phyloP scores from a whole-genome alignment of 2,888 invertebrate genomes.

The Apotomis betuletana region DNA sequence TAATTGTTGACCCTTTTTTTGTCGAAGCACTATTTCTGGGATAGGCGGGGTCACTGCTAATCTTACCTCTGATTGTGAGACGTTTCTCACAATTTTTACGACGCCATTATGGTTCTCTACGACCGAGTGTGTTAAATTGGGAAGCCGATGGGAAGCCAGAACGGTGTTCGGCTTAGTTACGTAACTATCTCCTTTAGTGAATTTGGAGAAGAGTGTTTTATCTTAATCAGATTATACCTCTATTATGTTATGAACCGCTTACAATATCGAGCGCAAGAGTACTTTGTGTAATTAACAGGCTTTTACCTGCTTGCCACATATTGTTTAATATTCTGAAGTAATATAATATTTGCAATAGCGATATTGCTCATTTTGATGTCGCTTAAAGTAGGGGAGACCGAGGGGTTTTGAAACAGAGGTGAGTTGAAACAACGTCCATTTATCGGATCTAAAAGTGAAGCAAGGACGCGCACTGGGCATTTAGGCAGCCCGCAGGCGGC shows the following conservation, averaged over 20 bases:
- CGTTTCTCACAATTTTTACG: constrained; percentile 75
- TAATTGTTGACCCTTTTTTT: constrained; percentile 71
- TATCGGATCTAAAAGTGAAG: no score
- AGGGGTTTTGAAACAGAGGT: no score
- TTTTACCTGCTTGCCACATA: background rate
- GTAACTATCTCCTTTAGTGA: constrained; percentile 28
- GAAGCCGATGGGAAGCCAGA: constrained; percentile 56
- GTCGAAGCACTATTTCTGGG: constrained; percentile 56
- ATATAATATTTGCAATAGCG: no score
- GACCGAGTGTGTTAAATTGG: constrained; percentile 59
- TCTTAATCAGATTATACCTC: background rate
- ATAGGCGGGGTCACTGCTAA: constrained; percentile 61
- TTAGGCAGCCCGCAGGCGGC: no score
- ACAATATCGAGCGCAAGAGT: background rate
- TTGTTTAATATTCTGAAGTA: no score
- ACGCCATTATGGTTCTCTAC: constrained; percentile 61
- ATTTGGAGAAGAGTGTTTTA: constrained; percentile 9
- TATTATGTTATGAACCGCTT: constrained; percentile 4
- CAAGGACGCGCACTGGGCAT: no score
- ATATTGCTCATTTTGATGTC: no score
- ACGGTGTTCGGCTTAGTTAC: constrained; percentile 25
- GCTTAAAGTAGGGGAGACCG: no score
- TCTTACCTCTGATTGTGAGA: constrained; percentile 73
- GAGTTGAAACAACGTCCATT: no score
- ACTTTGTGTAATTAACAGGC: background rate